A percentile compares a stretch with the other conserved stretches of the same genome.
These are phyloP conservation scores for Caenorhabditis tropicalis DNA, from an alignment of 1,140 invertebrate species.

Conservation along the genomic window DNA sequence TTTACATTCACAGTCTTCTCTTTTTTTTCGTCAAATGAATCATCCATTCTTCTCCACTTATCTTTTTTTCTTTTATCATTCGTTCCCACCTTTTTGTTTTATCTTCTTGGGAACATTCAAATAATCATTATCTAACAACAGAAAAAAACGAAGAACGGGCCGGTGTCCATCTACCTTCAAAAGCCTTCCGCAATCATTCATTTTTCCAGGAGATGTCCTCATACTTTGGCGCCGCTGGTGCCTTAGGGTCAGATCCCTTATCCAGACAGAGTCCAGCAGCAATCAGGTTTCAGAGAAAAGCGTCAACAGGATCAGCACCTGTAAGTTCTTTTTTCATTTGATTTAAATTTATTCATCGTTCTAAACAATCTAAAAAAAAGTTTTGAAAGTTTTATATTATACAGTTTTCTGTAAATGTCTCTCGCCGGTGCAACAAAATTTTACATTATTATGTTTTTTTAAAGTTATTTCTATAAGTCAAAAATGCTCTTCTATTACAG, in stretches of 20 bases:
- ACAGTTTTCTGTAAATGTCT: too few species aligned
- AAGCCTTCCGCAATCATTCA: background rate
- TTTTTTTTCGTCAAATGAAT: background rate
- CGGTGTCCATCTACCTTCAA: background rate
- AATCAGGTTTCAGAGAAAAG: constrained; percentile 34
- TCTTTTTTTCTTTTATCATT: background rate
- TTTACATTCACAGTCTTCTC: background rate
- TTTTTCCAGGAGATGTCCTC: constrained; percentile 22
- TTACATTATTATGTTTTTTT: too few species aligned
- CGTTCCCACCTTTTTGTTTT: background rate
- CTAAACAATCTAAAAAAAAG: too few species aligned
- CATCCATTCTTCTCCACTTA: background rate
- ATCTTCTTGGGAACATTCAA: constrained; percentile 35
- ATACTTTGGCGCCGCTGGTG: constrained; percentile 31
- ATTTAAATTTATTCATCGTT: too few species aligned
- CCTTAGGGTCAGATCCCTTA: background rate
- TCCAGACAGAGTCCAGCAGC: constrained; percentile 17
- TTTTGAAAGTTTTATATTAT: too few species aligned
- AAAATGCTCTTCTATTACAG: too few species aligned
- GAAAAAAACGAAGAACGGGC: too few species aligned
- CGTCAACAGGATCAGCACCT: background rate
- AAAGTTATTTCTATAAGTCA: too few species aligned
- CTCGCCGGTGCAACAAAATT: too few species aligned
- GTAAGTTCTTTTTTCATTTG: background rate
- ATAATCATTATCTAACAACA: background rate